A percentile compares a stretch with the other conserved stretches of the same genome.
phyloP scores from a whole-genome alignment of 2,113 vertebrate species.

The Perognathus longimembris region DNA sequence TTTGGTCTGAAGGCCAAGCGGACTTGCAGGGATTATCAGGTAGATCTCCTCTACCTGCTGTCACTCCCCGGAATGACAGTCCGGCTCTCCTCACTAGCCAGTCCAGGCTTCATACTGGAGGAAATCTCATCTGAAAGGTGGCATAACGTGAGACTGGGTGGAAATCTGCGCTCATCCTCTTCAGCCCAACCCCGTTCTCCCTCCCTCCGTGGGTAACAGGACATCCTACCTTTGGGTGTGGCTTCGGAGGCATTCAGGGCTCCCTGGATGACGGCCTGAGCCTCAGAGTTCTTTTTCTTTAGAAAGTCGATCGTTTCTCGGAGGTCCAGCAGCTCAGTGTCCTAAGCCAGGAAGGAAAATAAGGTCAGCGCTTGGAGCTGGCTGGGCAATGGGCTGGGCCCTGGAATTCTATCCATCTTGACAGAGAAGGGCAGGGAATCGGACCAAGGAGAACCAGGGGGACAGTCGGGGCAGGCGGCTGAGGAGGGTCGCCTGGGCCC shows the following conservation, averaged over 20 bases:
- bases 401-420: background rate
- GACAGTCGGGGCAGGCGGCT: fast-evolving
- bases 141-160: background rate
- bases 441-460: background rate
- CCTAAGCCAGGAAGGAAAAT: slow-evolving; percentile 83
- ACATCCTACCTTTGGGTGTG: slow-evolving; percentile 90
- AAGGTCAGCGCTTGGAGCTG: background rate
- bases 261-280: slow-evolving; percentile 95
- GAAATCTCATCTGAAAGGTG: background rate
- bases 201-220: background rate
- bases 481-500: background rate
- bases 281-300: slow-evolving; percentile 94
- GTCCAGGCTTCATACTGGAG: background rate
- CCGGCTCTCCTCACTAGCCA: background rate
- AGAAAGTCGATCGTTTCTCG: slow-evolving; percentile 95
- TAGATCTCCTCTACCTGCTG: background rate
- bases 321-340: slow-evolving; percentile 92
- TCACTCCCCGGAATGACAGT: background rate
- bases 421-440: fast-evolving
- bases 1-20: background rate
- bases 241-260: slow-evolving; percentile 92
- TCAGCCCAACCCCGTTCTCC: background rate
- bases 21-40: background rate
- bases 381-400: background rate
- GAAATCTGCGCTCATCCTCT: background rate